These are phyloP conservation scores for Sebastes wilsoni DNA, from an alignment of 2,797 vertebrate species.

Conservation along the genomic window DNA sequence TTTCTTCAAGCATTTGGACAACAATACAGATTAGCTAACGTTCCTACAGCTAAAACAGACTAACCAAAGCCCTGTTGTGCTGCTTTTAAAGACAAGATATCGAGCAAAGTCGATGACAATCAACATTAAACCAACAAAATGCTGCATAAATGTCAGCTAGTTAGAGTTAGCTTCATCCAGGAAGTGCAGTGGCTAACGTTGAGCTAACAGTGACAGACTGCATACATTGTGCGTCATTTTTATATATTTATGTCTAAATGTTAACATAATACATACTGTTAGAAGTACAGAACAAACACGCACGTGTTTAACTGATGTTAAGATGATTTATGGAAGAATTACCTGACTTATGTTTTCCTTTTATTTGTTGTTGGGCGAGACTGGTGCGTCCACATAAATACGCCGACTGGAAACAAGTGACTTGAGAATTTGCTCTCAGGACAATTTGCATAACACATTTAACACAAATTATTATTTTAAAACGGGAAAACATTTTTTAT, in stretches of 20 bases:
- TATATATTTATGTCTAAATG: neutral
- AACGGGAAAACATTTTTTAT: too few relatives aligned
- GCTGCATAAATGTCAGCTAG: neutral
- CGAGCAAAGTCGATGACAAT: accelerated
- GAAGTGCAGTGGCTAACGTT: conserved; percentile 56
- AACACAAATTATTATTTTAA: neutral
- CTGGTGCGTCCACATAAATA: conserved; percentile 68
- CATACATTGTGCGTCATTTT: neutral
- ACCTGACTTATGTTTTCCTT: conserved; percentile 22
- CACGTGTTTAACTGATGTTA: accelerated
- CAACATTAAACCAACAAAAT: neutral
- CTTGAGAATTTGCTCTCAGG: neutral
- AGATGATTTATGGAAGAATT: neutral
- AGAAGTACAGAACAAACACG: accelerated
- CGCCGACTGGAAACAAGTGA: conserved; percentile 59
- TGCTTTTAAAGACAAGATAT: neutral
- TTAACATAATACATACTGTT: neutral
- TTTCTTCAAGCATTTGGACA: neutral
- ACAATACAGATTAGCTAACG: neutral
- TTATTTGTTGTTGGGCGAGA: conserved; percentile 18
- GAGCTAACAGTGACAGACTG: neutral
- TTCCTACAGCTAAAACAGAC: neutral
- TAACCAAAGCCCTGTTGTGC: neutral
- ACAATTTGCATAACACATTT: neutral
- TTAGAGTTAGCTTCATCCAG: conserved; percentile 14